Conservation (phyloP, 2,888 invertebrate genomes). For the Gasteruption jaculator region DNA sequence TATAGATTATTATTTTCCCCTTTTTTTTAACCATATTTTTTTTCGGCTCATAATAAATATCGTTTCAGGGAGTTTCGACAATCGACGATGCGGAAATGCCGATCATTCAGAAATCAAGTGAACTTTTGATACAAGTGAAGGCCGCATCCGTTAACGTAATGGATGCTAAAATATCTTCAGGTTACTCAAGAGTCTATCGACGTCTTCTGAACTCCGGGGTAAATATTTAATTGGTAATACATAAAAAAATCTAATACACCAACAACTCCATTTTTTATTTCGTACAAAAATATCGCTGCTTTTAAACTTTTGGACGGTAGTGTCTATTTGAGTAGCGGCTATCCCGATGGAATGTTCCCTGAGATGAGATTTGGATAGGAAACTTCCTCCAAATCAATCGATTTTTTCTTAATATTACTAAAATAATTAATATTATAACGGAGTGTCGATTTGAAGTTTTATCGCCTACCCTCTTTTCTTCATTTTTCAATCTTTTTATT, state of each 20-base stretch:
- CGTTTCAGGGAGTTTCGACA: constrained; percentile 53
- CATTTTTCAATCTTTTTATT: constrained; percentile 1
- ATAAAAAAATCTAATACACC: constrained; percentile 1
- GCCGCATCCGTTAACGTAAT: constrained; percentile 59
- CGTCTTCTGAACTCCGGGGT: constrained; percentile 47
- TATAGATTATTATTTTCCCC: not conserved
- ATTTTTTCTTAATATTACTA: constrained; percentile 1
- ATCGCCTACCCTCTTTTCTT: no score
- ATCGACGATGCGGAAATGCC: constrained; percentile 58
- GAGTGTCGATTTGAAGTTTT: no score
- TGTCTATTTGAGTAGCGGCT: no score
- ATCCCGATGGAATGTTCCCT: no score
- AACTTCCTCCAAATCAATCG: no score
- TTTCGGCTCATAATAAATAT: constrained; percentile 17
- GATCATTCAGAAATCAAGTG: constrained; percentile 53
- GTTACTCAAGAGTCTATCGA: constrained; percentile 55
- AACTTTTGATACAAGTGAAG: constrained; percentile 60
- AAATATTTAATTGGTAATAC: constrained; percentile 24
- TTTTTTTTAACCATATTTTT: not conserved
- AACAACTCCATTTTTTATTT: constrained; percentile 1
- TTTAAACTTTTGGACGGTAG: no score
- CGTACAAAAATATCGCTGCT: no score
- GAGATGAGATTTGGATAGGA: no score
- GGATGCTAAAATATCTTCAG: constrained; percentile 59
- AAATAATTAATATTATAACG: constrained; percentile 1